Evolutionary conservation across 2,888 invertebrate species (phyloP), one percentile per base, ranked within the genome.

Genomic region (Cephus runcator): DNA sequence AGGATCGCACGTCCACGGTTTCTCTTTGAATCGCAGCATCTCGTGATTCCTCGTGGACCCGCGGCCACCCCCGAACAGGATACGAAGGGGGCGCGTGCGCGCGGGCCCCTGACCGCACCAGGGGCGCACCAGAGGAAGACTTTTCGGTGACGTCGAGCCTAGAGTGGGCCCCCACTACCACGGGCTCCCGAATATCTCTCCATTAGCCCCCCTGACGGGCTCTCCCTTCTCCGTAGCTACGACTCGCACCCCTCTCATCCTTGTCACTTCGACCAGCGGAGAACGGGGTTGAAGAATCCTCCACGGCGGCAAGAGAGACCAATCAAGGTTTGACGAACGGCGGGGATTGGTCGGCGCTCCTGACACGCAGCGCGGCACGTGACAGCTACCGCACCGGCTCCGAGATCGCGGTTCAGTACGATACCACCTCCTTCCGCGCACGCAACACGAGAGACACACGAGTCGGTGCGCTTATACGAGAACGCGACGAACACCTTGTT

Each of bases 241-340:
- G 81, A 81, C 82, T 78, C 83, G 79, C 87, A 87, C 87, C 88
- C 88, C 90, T 88, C 89, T 87, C 86, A 85, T 86, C 87, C 87
- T 86, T 88, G 88, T 88, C 88, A 88, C 88, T 87, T 88, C 87
- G 89, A 85, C 80, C 84, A 85, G 74, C 73, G 73, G 77, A 74
- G 88, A 90, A 90, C 91, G 89, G 91, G 91, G 90, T 91, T 89
- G 90, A 91, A 91, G 91, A 90, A 90, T 91, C 89, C 89, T 87
- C 89, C 88, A 88, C 87, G 88, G 87, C 87, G 85, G 85, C 83
- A 85, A 92, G 92, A 92, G 92, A 93, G 92, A 92, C 93, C 93
- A 93, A 93, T 93, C 93, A 93, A 93, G 93, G 93, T 92, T 93
- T 93, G 93, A 91, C 92, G 92, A 90, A 91, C 91, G 91, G 88